Evolutionary conservation across 2,113 vertebrate genomes (phyloP).

Genomic region (Leptobrachium leishanense): DNA sequence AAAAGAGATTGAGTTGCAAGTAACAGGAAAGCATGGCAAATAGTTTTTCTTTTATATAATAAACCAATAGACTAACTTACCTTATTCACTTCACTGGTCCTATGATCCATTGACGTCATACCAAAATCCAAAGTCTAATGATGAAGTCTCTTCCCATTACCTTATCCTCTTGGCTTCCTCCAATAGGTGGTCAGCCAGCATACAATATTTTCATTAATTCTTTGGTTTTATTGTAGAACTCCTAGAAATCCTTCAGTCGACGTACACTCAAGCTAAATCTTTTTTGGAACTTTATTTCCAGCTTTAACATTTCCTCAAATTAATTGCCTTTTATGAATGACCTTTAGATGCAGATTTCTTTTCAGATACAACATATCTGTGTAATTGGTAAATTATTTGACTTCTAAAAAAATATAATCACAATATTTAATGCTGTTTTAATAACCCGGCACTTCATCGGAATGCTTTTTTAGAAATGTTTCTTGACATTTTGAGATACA

Average conservation of each 20-base stretch:
- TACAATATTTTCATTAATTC: no score
- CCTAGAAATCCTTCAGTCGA: not conserved
- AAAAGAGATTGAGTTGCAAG: no score
- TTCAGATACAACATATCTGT: not conserved
- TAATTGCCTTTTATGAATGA: not conserved
- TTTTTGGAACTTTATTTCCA: not conserved
- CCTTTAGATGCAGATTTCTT: not conserved
- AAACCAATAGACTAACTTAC: no score
- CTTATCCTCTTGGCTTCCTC: no score
- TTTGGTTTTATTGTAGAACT: no score
- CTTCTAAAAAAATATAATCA: constrained; percentile 14
- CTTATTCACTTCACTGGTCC: no score
- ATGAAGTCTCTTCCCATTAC: no score
- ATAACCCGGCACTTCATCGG: constrained; percentile 28
- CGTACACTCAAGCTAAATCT: not conserved
- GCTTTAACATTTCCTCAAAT: not conserved
- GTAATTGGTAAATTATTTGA: constrained; percentile 34
- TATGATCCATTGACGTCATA: no score
- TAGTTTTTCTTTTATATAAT: no score
- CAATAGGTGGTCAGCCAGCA: no score
- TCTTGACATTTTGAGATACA: constrained; percentile 47
- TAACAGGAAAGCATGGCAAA: no score
- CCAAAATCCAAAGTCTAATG: no score
- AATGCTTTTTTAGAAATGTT: constrained; percentile 31
- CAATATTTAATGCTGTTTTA: constrained; percentile 43